Evolutionary conservation across 2,888 invertebrate genomes (phyloP).

Genomic region (Drosophila kambysellisi): DNA sequence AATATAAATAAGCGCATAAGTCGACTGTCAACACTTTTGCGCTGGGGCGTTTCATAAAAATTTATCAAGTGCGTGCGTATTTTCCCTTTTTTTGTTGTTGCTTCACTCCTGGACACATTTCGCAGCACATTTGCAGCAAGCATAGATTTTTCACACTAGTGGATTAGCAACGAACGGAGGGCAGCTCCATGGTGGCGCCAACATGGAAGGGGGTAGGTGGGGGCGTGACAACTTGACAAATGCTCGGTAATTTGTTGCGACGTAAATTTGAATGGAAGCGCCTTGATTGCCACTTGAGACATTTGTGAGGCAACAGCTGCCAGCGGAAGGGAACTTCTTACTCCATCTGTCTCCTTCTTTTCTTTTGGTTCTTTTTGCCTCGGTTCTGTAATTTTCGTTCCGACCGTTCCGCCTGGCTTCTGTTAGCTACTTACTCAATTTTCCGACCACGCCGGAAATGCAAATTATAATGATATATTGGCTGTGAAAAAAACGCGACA

Average conservation of each 20-base stretch:
- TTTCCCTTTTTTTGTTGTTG: slow-evolving; percentile 2
- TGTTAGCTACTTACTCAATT: slow-evolving; percentile 69
- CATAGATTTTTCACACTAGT: slow-evolving; percentile 80
- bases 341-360: slow-evolving; percentile 8
- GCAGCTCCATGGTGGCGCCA: neutral
- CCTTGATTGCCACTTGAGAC: slow-evolving; percentile 84
- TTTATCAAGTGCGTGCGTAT: slow-evolving; percentile 53
- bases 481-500: slow-evolving; percentile 77
- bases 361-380: neutral
- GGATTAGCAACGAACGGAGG: slow-evolving; percentile 38
- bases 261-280: slow-evolving; percentile 83
- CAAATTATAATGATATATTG: slow-evolving; percentile 83
- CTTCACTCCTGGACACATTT: slow-evolving; percentile 57
- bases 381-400: slow-evolving; percentile 16
- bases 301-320: slow-evolving; percentile 81
- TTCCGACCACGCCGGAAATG: slow-evolving; percentile 76
- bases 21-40: slow-evolving; percentile 69
- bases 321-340: slow-evolving; percentile 64
- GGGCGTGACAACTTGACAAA: slow-evolving; percentile 79
- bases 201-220: neutral
- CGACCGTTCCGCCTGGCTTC: slow-evolving; percentile 32
- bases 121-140: slow-evolving; percentile 72
- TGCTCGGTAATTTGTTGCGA: slow-evolving; percentile 83
- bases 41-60: slow-evolving; percentile 48
- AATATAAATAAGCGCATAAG: slow-evolving; percentile 57